phyloP scores from a whole-genome alignment of 2,113 vertebrate species.

The Bagarius yarrelli region DNA sequence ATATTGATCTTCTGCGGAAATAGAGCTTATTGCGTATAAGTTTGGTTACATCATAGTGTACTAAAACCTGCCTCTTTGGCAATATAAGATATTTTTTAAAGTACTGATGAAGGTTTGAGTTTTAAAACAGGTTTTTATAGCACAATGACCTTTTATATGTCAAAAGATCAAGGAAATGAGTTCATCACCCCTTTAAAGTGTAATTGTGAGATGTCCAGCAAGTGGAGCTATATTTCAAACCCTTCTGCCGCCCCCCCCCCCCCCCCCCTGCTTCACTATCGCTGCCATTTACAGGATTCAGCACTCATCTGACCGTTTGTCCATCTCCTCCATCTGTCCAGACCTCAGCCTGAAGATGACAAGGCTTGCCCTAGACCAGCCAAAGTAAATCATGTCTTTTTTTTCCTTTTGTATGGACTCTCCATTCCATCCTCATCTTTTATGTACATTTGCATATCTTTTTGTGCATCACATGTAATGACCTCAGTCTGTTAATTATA shows the following conservation, averaged over 20 bases:
- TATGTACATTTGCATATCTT: background rate
- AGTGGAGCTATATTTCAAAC: background rate
- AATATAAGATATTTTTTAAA: too few species aligned
- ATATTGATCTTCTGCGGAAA: too few species aligned
- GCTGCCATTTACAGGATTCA: constrained; percentile 65
- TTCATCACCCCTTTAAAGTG: background rate
- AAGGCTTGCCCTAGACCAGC: constrained; percentile 71
- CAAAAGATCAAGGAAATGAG: too few species aligned
- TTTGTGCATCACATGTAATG: background rate
- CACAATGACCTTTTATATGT: too few species aligned
- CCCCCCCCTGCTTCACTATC: constrained; percentile 24
- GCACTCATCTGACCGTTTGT: constrained; percentile 75
- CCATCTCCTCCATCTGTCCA: constrained; percentile 74
- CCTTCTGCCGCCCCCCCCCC: background rate
- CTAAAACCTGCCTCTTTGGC: too few species aligned
- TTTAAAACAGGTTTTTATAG: too few species aligned
- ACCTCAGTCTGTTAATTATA: background rate
- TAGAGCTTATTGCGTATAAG: too few species aligned
- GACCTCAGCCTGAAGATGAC: constrained; percentile 78
- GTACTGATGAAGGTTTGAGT: too few species aligned
- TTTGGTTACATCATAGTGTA: too few species aligned
- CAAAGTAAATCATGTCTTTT: constrained; percentile 66
- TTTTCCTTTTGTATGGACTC: background rate
- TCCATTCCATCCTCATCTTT: background rate
- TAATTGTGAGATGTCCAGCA: background rate